These are phyloP conservation scores for Danaus melanippus DNA, from an alignment of 1,140 invertebrate species.

Conservation along the genomic window DNA sequence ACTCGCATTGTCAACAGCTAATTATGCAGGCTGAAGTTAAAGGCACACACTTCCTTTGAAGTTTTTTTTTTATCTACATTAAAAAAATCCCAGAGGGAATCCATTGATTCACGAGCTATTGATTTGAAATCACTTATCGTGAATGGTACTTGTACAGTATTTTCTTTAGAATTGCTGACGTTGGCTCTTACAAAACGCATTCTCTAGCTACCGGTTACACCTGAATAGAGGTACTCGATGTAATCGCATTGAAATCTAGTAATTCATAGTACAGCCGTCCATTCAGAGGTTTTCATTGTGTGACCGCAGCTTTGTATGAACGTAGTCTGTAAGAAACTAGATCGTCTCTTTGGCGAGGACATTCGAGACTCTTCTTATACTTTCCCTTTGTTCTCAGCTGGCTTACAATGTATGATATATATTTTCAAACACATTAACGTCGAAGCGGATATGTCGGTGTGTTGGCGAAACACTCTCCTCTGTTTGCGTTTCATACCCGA, in stretches of 20 bases:
- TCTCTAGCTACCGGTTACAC: slow-evolving; percentile 20
- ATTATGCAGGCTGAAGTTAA: slow-evolving; percentile 31
- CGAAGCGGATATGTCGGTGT: too few relatives aligned
- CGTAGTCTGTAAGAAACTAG: too few relatives aligned
- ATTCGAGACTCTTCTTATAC: too few relatives aligned
- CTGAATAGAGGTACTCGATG: slow-evolving; percentile 20
- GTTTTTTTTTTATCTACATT: slow-evolving; percentile 21
- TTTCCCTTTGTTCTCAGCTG: too few relatives aligned
- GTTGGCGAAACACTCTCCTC: too few relatives aligned
- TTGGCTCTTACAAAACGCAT: slow-evolving; percentile 18
- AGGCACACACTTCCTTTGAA: slow-evolving; percentile 29
- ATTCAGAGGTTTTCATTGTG: neutral
- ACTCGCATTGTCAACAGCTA: slow-evolving; percentile 30
- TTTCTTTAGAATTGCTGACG: slow-evolving; percentile 23
- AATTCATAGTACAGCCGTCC: slow-evolving; percentile 16
- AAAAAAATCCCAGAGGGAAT: slow-evolving; percentile 17
- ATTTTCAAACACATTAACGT: too few relatives aligned
- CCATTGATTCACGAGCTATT: slow-evolving; percentile 21
- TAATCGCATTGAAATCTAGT: slow-evolving; percentile 25
- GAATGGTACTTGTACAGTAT: slow-evolving; percentile 21
- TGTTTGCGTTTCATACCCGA: too few relatives aligned
- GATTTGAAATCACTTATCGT: slow-evolving; percentile 24
- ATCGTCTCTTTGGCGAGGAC: too few relatives aligned
- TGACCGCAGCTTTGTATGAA: too few relatives aligned
- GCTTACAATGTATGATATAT: too few relatives aligned